Percentiles rank a stretch among this genome's conserved stretches.
Conservation (phyloP, 2,888 invertebrate genomes). For the Callyntrura sp. region DNA sequence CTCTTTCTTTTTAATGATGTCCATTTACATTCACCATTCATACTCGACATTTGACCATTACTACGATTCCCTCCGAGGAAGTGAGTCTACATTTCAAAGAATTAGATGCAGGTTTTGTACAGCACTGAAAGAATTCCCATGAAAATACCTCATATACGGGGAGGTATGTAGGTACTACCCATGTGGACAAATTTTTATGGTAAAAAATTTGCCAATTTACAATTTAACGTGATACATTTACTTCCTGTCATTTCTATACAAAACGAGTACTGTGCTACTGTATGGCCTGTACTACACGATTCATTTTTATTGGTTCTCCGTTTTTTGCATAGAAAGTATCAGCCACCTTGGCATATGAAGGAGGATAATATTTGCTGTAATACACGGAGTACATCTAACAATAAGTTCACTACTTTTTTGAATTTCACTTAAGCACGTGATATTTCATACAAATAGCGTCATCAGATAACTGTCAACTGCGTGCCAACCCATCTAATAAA, state of each 20-base stretch:
- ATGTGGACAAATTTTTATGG: neutral
- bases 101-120: neutral
- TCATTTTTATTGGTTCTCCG: conserved; percentile 2
- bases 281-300: conserved; percentile 18
- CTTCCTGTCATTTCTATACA: neutral
- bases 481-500: neutral
- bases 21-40: too few species aligned
- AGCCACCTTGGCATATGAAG: too few species aligned
- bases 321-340: neutral
- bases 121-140: too few species aligned
- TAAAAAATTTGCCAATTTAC: conserved; percentile 3
- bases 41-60: neutral
- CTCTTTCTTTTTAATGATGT: too few species aligned
- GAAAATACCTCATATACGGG: neutral
- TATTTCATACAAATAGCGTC: conserved; percentile 59
- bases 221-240: neutral
- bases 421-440: conserved; percentile 65
- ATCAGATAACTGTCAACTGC: conserved; percentile 36
- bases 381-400: neutral
- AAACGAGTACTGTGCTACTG: neutral
- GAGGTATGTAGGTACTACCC: neutral
- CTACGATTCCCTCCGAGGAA: neutral
- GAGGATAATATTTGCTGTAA: neutral
- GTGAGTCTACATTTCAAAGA: neutral
- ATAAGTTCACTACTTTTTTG: neutral